Percentiles rank a stretch among this genome's conserved stretches.
Evolutionary conservation across 2,888 invertebrate genomes (phyloP).

Genomic region (Catonia carolina): DNA sequence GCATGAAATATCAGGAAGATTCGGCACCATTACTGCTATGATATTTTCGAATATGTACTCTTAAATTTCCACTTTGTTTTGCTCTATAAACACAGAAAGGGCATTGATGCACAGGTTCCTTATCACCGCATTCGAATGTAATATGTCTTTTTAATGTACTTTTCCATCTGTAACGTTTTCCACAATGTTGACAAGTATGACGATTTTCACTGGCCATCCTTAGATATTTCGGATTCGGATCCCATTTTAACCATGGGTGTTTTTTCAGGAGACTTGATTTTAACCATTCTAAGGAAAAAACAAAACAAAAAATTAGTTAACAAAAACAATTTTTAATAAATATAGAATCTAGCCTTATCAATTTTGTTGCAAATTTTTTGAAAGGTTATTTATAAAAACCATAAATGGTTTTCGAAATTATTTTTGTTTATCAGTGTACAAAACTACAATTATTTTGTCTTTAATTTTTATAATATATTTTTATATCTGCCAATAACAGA

Average conservation of each 20-base stretch:
- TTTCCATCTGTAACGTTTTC: slow-evolving; percentile 25
- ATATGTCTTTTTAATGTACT: slow-evolving; percentile 24
- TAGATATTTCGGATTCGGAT: slow-evolving; percentile 31
- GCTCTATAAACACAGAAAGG: slow-evolving; percentile 71
- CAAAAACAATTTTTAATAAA: no score
- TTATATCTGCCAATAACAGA: no score
- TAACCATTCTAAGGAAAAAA: no score
- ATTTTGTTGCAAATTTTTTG: no score
- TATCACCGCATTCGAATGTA: slow-evolving; percentile 42
- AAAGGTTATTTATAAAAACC: no score
- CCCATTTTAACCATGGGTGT: slow-evolving; percentile 23
- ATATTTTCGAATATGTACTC: slow-evolving; percentile 66
- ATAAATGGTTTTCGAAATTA: no score
- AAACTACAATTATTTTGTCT: no score
- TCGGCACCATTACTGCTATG: slow-evolving; percentile 22
- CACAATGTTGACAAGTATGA: slow-evolving; percentile 25
- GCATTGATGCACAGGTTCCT: slow-evolving; percentile 74
- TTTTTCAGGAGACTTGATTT: no score
- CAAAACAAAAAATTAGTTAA: no score
- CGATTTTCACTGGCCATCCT: slow-evolving; percentile 30
- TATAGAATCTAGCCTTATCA: no score
- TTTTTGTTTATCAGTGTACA: no score
- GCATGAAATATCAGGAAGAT: background rate
- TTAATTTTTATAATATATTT: no score
- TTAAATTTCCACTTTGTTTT: slow-evolving; percentile 73